Conservation (phyloP, 1,140 invertebrate species). For the Drosophila guanche region DNA sequence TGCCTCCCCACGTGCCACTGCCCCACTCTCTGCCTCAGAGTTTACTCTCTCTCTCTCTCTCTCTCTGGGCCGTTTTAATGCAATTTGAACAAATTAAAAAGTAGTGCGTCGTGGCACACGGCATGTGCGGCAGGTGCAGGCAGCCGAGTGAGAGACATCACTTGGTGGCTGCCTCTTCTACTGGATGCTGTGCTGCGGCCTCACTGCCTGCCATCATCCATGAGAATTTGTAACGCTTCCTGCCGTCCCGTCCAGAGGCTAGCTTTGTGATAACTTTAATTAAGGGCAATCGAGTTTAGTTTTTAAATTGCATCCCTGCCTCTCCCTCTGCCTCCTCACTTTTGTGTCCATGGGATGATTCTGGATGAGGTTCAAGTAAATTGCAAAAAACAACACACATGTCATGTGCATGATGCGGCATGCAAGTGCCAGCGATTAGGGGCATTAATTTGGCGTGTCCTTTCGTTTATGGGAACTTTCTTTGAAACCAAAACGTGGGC, state of each 20-base stretch:
- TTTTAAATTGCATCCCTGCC: background rate
- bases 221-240: conserved; percentile 26
- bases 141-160: background rate
- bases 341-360: no score
- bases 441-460: no score
- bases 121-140: conserved; percentile 14
- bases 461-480: no score
- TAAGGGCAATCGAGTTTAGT: conserved; percentile 44
- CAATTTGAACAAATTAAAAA: conserved; percentile 79
- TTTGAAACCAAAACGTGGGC: no score
- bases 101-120: conserved; percentile 49
- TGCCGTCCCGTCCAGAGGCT: background rate
- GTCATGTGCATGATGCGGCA: no score
- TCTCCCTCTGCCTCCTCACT: no score
- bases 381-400: no score
- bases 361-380: no score
- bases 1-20: background rate
- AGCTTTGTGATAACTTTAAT: conserved; percentile 46
- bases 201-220: conserved; percentile 2
- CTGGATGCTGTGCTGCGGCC: conserved; percentile 9
- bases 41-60: background rate
- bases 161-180: background rate
- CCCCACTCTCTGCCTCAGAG: background rate
- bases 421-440: no score
- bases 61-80: conserved; percentile 49